Percentiles rank a stretch among this genome's conserved stretches.
Conservation (phyloP, 2,888 invertebrate genomes). For the Scaptomyza caliginosa region DNA sequence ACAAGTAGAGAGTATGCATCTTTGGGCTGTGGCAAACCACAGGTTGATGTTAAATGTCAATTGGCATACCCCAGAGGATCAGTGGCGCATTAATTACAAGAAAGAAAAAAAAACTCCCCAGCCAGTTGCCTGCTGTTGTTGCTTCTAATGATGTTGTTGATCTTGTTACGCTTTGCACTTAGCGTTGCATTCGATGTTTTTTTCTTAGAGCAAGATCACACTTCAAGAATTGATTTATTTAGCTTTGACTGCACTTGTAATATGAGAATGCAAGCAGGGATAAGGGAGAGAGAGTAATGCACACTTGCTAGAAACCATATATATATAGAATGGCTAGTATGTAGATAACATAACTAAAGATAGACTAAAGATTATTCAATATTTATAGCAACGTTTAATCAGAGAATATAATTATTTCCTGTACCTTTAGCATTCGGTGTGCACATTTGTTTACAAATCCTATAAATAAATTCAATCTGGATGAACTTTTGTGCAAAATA, state of each 20-base stretch:
- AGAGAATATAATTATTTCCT: background rate
- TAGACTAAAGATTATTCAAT: background rate
- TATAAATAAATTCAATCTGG: background rate
- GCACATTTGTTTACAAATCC: background rate
- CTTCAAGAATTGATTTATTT: slow-evolving; percentile 70
- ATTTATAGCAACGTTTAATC: background rate
- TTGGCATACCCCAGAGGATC: slow-evolving; percentile 77
- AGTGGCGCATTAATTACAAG: slow-evolving; percentile 70
- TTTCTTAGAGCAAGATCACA: slow-evolving; percentile 31
- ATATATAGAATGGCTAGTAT: background rate
- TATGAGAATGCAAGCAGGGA: slow-evolving; percentile 29
- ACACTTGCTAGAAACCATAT: slow-evolving; percentile 18
- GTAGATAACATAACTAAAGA: background rate
- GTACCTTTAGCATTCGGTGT: background rate
- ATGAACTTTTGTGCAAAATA: slow-evolving; percentile 22
- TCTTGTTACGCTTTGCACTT: slow-evolving; percentile 74
- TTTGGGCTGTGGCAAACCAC: slow-evolving; percentile 50
- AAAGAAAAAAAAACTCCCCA: slow-evolving; percentile 14
- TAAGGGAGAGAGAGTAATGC: slow-evolving; percentile 2
- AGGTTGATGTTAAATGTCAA: slow-evolving; percentile 80
- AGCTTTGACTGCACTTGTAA: slow-evolving; percentile 73
- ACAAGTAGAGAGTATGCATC: slow-evolving; percentile 1
- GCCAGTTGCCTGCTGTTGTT: slow-evolving; percentile 36
- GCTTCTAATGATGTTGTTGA: slow-evolving; percentile 73
- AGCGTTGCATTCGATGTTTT: slow-evolving; percentile 35